Base-by-base conservation (phyloP, 2,797 vertebrate species). In the Acestrorhynchus altus region DNA sequence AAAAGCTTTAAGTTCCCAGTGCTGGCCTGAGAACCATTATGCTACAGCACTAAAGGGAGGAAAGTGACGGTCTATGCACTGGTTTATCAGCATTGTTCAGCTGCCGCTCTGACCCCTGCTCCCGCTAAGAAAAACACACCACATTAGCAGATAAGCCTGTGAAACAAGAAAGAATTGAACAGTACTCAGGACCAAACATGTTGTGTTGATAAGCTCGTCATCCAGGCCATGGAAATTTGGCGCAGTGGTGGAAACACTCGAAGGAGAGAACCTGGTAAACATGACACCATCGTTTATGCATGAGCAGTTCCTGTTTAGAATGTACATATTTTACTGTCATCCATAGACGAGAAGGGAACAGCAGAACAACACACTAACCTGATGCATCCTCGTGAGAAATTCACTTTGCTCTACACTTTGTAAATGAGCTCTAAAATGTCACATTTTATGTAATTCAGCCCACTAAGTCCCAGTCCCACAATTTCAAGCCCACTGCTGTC, bases 271-370 rank as follows among this genome's bases (percentile, higher is more conserved):
- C 84, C 86, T 87, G 85, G 86, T 90, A 88, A 90, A 90, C 89
- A 90, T 88, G 91, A 88, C 89, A 90, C 74, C 80, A 74, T 89
- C 87, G 88, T 92, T 91, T 91, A 91, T 90, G 89, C 90, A 92
- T 91, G 89, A 92, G 89, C 81, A 85, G 73, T 74, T 90, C 85
- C 83, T 87, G 89, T 86, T 83, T 81, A 87, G 74, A 81, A 87
- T 79, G 82, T 82, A 84, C 86, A 86, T 82, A 87, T 88, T 84
- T 84, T 20, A 80, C 44, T 40, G 85, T 88, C 71, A 79, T 79
- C 76, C 82, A 83, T 79, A 72, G 59, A 84, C 83, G 86, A 81
- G 47, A 54, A 16, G 39, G 31, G 44, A 73, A 68, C 40, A 73
- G 61, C 40, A 69, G 8, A 28, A 47, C 20, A 68, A 15, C 35